Conservation (phyloP, 1,140 invertebrate genomes). For the Arctopsyche grandis region DNA sequence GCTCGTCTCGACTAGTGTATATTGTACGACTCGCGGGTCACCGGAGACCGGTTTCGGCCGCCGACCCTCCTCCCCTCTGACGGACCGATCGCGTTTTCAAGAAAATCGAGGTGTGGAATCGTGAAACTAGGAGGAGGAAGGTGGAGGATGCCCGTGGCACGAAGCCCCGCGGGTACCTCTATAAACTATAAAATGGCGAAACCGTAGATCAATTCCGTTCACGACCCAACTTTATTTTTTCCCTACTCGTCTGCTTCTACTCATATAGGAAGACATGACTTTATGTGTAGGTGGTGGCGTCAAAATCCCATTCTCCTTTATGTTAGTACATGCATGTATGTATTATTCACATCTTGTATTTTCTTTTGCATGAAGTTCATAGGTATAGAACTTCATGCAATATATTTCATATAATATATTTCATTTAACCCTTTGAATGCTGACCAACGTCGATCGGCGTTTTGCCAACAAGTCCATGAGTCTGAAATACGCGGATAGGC, state of each 20-base stretch:
- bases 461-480: too few species aligned
- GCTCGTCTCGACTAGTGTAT: background rate
- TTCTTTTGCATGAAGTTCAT: too few species aligned
- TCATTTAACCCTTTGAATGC: too few species aligned
- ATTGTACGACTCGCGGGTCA: background rate
- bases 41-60: conserved; percentile 34
- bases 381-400: too few species aligned
- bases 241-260: background rate
- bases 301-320: too few species aligned
- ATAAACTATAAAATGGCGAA: conserved; percentile 14
- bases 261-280: too few species aligned
- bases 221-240: background rate
- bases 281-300: too few species aligned
- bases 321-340: too few species aligned
- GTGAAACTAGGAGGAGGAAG: conserved; percentile 12
- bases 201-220: conserved; percentile 9
- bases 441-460: too few species aligned
- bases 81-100: conserved; percentile 1
- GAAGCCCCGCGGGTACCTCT: conserved; percentile 15
- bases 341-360: too few species aligned
- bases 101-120: conserved; percentile 25
- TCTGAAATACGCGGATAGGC: too few species aligned
- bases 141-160: background rate
- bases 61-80: conserved; percentile 3
- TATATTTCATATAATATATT: too few species aligned